phyloP scores from a whole-genome alignment of 2,797 vertebrate species.

The Lerista edwardsae region DNA sequence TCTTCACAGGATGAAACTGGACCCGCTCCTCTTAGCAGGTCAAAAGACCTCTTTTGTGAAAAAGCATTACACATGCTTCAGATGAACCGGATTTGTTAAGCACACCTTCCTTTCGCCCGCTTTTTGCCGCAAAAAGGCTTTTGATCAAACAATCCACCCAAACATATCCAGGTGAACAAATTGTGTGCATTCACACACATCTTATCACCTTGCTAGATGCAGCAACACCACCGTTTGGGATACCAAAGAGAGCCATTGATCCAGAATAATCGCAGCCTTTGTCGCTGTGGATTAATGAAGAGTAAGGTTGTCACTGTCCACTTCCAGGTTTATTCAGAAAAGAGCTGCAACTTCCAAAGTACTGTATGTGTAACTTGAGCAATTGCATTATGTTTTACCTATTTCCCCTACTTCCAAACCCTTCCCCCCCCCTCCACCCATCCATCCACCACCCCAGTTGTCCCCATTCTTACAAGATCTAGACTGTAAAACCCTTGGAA shows the following conservation, averaged over 20 bases:
- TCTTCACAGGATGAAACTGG: not conserved
- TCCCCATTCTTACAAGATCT: too few species aligned
- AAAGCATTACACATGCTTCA: not conserved
- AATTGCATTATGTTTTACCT: too few species aligned
- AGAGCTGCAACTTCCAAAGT: not conserved
- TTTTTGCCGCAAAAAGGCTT: not conserved
- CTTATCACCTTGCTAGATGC: too few species aligned
- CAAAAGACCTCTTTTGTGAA: slow-evolving; percentile 17
- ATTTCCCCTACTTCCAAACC: too few species aligned
- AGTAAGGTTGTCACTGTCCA: not conserved
- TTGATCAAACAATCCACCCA: slow-evolving; percentile 34
- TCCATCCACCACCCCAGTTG: too few species aligned
- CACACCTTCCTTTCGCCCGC: too few species aligned
- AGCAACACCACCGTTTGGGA: not conserved
- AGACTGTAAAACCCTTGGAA: too few species aligned
- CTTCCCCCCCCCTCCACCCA: too few species aligned
- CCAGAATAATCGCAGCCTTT: not conserved
- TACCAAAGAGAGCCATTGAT: fast-evolving
- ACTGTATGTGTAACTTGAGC: too few species aligned
- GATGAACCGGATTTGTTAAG: fast-evolving
- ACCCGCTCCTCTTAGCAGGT: not conserved
- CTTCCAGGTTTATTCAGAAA: not conserved
- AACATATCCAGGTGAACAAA: fast-evolving
- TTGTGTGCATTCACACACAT: fast-evolving
- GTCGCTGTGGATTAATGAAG: not conserved